Percentiles rank a stretch among this genome's conserved stretches.
Conservation (phyloP, 1,140 invertebrate species). For the Brachionus manjavacas region DNA sequence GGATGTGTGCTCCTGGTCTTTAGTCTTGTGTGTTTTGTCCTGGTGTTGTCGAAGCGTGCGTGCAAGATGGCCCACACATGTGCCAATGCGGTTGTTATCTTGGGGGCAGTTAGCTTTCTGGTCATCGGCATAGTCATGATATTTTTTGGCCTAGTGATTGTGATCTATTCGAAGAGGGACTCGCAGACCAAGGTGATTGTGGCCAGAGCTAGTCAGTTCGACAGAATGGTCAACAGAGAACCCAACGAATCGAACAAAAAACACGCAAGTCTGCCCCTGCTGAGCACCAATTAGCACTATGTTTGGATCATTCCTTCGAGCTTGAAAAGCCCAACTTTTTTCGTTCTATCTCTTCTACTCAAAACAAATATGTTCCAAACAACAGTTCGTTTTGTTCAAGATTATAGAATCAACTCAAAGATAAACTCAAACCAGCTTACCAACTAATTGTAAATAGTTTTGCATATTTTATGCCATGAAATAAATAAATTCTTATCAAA, state of each 20-base stretch:
- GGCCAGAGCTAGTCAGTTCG: not conserved
- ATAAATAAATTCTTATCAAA: too few relatives aligned
- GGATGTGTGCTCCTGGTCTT: not conserved
- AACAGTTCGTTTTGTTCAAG: not conserved
- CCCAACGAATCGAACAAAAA: not conserved
- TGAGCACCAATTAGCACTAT: not conserved
- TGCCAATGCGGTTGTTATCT: not conserved
- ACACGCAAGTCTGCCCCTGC: not conserved
- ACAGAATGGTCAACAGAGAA: not conserved
- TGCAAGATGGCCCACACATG: not conserved
- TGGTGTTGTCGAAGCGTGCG: not conserved
- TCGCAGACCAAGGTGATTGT: not conserved
- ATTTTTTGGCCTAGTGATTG: conserved; percentile 27
- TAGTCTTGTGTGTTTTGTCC: not conserved
- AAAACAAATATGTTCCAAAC: not conserved
- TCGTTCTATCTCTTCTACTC: too few relatives aligned
- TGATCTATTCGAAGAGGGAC: conserved; percentile 23
- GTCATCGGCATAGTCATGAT: conserved; percentile 28
- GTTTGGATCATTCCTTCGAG: not conserved
- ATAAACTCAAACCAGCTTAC: not conserved
- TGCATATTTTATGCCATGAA: not conserved
- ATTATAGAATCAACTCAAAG: not conserved
- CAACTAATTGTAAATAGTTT: not conserved
- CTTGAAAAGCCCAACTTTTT: not conserved
- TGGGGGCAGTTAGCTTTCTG: not conserved